Evolutionary conservation across 1,140 invertebrate genomes (phyloP).

Genomic region (Cotesia chilonis): DNA sequence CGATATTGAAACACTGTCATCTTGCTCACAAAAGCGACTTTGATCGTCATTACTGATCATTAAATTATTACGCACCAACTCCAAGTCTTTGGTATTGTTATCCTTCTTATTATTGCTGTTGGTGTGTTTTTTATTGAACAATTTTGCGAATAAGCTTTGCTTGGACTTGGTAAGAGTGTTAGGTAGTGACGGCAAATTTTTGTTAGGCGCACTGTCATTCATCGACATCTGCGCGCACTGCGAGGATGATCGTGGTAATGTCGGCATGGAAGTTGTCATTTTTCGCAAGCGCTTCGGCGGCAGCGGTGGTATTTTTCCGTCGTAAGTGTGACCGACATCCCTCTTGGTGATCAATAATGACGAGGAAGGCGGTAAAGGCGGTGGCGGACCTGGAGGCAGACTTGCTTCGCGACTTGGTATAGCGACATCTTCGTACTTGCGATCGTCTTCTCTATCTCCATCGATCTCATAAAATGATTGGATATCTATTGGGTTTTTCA

Average conservation of each 20-base stretch:
- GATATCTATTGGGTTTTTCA: constrained; percentile 77
- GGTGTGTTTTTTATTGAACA: constrained; percentile 66
- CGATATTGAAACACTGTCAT: constrained; percentile 40
- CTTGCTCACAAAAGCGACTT: constrained; percentile 38
- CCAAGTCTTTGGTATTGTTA: constrained; percentile 59
- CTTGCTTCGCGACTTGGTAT: constrained; percentile 10
- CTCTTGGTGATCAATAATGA: constrained; percentile 44
- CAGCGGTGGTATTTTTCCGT: constrained; percentile 76
- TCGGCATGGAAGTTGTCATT: constrained; percentile 61
- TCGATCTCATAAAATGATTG: constrained; percentile 57
- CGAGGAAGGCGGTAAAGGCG: constrained; percentile 40
- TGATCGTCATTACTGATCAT: constrained; percentile 31
- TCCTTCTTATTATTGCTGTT: no score
- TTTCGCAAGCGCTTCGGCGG: constrained; percentile 82
- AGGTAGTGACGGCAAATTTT: constrained; percentile 60
- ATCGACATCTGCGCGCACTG: constrained; percentile 38
- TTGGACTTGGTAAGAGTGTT: constrained; percentile 68
- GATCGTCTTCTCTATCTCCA: constrained; percentile 58
- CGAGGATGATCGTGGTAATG: constrained; percentile 58
- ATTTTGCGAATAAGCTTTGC: constrained; percentile 73
- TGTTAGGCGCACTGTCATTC: constrained; percentile 50
- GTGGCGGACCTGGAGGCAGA: constrained; percentile 42
- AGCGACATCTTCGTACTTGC: constrained; percentile 70
- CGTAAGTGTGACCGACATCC: constrained; percentile 65
- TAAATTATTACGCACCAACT: constrained; percentile 22